Evolutionary conservation across 2,888 invertebrate genomes (phyloP).

Genomic region (Dyspetes luteomarginatus): DNA sequence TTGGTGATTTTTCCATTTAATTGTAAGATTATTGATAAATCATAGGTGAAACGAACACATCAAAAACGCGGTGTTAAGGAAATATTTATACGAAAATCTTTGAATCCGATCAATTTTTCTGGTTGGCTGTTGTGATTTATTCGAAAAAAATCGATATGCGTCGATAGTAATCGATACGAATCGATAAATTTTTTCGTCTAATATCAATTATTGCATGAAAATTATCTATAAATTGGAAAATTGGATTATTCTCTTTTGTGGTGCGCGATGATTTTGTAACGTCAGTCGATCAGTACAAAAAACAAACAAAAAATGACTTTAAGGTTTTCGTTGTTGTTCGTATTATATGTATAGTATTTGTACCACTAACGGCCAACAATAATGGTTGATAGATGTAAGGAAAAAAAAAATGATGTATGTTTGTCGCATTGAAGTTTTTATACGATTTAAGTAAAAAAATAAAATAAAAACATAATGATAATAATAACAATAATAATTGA

Average conservation of each 20-base stretch:
- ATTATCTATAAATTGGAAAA: neutral
- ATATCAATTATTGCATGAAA: neutral
- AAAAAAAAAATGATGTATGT: slow-evolving; percentile 18
- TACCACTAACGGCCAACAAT: slow-evolving; percentile 35
- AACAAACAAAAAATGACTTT: slow-evolving; percentile 13
- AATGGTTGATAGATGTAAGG: slow-evolving; percentile 9
- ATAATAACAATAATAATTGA: slow-evolving; percentile 70
- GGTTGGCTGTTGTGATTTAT: no score
- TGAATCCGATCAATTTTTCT: no score
- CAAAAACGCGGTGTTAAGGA: neutral
- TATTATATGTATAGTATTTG: slow-evolving; percentile 14
- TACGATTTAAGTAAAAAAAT: slow-evolving; percentile 38
- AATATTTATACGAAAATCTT: no score
- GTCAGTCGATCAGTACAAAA: slow-evolving; percentile 20
- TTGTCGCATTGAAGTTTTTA: slow-evolving; percentile 50
- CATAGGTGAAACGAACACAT: no score
- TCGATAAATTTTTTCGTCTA: no score
- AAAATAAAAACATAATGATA: slow-evolving; percentile 60
- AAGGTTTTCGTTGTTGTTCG: slow-evolving; percentile 7
- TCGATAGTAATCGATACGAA: neutral
- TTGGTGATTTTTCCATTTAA: no score
- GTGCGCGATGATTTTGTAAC: neutral
- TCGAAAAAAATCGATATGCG: neutral
- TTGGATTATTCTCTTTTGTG: neutral
- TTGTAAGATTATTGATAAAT: no score